Evolutionary conservation across 2,888 invertebrate species (phyloP).

Genomic region (Conus canariensis): DNA sequence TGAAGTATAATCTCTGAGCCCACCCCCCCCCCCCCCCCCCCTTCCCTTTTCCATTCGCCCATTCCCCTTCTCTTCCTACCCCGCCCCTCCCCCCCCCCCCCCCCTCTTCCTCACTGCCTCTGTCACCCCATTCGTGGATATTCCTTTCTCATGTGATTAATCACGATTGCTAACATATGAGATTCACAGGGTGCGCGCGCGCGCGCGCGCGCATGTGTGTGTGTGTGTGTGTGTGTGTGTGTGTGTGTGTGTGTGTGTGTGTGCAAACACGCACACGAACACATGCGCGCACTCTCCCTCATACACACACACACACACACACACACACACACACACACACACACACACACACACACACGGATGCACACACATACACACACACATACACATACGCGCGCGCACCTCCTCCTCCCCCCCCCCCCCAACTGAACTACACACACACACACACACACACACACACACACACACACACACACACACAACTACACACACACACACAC

Average conservation of each 20-base stretch:
- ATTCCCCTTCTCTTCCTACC: not conserved
- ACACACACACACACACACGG: too few species aligned
- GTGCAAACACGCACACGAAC: not conserved
- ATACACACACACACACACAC: not conserved
- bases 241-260: slow-evolving; percentile 3
- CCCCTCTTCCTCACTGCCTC: not conserved
- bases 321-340: not conserved
- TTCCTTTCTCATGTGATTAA: not conserved
- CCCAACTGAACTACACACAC: too few species aligned
- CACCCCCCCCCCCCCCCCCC: too few species aligned
- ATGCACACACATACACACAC: not conserved
- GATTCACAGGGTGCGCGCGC: not conserved
- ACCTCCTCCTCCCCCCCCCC: too few species aligned
- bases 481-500: not conserved
- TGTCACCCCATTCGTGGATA: not conserved
- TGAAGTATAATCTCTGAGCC: too few species aligned
- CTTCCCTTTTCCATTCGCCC: too few species aligned
- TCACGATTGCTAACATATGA: not conserved
- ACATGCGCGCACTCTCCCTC: not conserved
- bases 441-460: not conserved
- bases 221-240: slow-evolving; percentile 13
- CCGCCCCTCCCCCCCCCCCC: not conserved
- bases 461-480: not conserved
- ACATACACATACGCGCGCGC: not conserved
- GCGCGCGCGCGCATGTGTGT: not conserved